Evolutionary conservation across 2,797 vertebrate species (phyloP).

Genomic region (Parotocinclus haroldoi): DNA sequence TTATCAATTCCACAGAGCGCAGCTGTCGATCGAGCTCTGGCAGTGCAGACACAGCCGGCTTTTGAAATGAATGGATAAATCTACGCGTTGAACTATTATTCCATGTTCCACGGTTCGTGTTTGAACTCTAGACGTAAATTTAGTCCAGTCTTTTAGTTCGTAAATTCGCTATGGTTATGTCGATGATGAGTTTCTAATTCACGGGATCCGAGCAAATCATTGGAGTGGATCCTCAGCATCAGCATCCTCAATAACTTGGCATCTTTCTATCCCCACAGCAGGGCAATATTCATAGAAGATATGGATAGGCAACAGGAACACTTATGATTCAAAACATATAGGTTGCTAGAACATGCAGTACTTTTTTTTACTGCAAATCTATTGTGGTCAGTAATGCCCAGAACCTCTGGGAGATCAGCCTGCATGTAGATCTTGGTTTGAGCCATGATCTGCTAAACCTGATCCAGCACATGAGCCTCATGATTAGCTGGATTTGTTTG

Average conservation of each 20-base stretch:
- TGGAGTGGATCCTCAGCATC: slow-evolving; percentile 24
- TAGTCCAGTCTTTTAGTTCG: slow-evolving; percentile 21
- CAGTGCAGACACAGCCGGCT: slow-evolving; percentile 44
- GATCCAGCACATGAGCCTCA: neutral
- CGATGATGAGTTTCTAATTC: slow-evolving; percentile 37
- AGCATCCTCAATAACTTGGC: neutral
- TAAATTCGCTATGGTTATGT: slow-evolving; percentile 34
- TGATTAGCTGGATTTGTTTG: neutral
- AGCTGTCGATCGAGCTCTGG: slow-evolving; percentile 65
- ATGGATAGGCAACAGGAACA: neutral
- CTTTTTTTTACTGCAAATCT: neutral
- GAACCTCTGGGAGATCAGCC: slow-evolving; percentile 7
- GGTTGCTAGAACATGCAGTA: neutral
- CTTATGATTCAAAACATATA: too few species aligned
- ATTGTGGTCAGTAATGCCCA: slow-evolving; percentile 1
- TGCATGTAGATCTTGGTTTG: slow-evolving; percentile 22
- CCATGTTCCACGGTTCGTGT: too few species aligned
- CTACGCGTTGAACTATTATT: too few species aligned
- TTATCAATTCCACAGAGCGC: slow-evolving; percentile 66
- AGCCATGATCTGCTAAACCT: neutral
- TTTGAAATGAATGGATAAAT: neutral
- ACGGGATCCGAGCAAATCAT: slow-evolving; percentile 42
- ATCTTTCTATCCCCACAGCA: too few species aligned
- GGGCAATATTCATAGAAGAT: neutral
- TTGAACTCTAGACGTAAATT: slow-evolving; percentile 21